Percentiles rank a stretch among this genome's conserved stretches.
Evolutionary conservation across 1,140 invertebrate species (phyloP).

Genomic region (Luehdorfia chinensis): DNA sequence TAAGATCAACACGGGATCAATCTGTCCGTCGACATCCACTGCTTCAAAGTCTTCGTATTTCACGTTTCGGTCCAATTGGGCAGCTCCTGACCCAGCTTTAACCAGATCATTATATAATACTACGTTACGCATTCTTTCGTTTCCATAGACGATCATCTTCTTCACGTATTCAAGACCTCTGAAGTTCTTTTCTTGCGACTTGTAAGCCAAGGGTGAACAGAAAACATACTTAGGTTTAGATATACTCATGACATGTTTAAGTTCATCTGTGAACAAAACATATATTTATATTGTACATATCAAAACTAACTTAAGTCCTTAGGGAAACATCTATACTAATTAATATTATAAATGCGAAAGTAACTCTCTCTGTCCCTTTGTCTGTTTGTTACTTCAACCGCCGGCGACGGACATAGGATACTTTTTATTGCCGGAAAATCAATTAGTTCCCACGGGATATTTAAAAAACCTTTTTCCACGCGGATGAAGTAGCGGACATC

Average conservation of each 20-base stretch:
- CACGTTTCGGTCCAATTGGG: slow-evolving; percentile 16
- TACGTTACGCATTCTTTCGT: slow-evolving; percentile 22
- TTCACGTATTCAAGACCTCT: slow-evolving; percentile 24
- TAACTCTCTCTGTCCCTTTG: too few species aligned
- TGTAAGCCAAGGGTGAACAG: slow-evolving; percentile 40
- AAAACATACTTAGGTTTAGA: slow-evolving; percentile 72
- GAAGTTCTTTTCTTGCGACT: slow-evolving; percentile 30
- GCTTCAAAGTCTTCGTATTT: slow-evolving; percentile 37
- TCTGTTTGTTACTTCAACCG: too few species aligned
- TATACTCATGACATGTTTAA: slow-evolving; percentile 68
- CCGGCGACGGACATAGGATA: too few species aligned
- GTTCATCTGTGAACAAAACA: slow-evolving; percentile 57
- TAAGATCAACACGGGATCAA: slow-evolving; percentile 63
- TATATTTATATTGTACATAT: too few species aligned
- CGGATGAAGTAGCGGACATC: too few species aligned
- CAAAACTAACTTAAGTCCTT: too few species aligned
- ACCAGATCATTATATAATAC: slow-evolving; percentile 31
- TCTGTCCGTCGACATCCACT: slow-evolving; percentile 36
- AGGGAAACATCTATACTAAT: too few species aligned
- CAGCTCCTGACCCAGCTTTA: neutral
- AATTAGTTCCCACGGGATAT: too few species aligned
- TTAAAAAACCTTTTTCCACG: too few species aligned
- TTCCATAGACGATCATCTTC: slow-evolving; percentile 35
- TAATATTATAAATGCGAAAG: too few species aligned
- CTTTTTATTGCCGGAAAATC: too few species aligned